Evolutionary conservation across 1,140 invertebrate genomes (phyloP), one percentile per base, ranked within the genome.

Genomic region (Mercenaria mercenaria): DNA sequence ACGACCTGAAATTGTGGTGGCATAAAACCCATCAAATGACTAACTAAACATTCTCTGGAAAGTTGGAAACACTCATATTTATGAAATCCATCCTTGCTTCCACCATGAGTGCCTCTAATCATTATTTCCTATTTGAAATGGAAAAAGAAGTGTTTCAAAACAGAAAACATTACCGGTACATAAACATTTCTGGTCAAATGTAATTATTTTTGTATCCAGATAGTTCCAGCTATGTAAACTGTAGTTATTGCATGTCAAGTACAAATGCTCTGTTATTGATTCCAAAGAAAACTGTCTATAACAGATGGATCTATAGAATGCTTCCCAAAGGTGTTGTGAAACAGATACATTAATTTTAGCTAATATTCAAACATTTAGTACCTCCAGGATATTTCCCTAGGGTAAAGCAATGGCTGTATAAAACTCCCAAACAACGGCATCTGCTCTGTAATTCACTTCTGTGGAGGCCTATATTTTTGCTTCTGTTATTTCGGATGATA

Each of bases 301-400:
- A 64, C 59, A 64, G 59, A n/a, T 29, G n/a, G 23, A 64, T 29
- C 59, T 64, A 64, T 29, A 64, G 59, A 26, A 79, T 79, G 15
- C 15, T 50, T 79, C 76, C 50, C 76, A 23, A 37, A 23, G 47
- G 47, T 34, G 76, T 29, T 79, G 26, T 77, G 41, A 50, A 34
- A 79, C 47, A 34, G 29, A 29, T 50, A 32, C 76, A 79, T 79
- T 79, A 47, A 79, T 52, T 79, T n/a, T 34, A 37, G 76, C 47
- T 79, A 79, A 79, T 79, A 79, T 56, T 79, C 76, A 50, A 79
- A 56, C 76, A 79, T 79, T 79, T 52, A 79, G 76, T 50, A 52
- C 47, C 43, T 26, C n/a, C 11, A n/a, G 43, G 15, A 79, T 79
- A 79, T 79, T 79, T 79, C 76, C 43, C 47, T 52, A 23, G 32